Conservation (phyloP, 2,797 vertebrate species). For the Falco berigora region DNA sequence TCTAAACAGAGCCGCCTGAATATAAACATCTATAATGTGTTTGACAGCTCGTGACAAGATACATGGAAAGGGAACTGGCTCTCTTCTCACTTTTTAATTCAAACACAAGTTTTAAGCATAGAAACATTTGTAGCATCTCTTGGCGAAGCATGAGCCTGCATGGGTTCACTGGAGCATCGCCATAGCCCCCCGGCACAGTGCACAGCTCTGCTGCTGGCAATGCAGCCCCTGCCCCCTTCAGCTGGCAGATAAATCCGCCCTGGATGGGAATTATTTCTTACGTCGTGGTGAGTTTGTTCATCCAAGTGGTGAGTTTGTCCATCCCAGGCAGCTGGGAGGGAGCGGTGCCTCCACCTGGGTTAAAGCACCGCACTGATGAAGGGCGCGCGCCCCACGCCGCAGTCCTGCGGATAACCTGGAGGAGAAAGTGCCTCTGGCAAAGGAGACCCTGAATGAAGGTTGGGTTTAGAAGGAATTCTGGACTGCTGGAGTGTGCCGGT, state of each 20-base stretch:
- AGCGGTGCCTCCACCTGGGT: neutral
- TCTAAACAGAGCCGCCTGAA: neutral
- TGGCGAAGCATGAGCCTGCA: neutral
- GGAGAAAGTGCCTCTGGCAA: neutral
- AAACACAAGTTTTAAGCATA: neutral
- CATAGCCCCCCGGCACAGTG: rapidly evolving
- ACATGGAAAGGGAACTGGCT: neutral
- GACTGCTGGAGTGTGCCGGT: neutral
- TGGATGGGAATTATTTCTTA: neutral
- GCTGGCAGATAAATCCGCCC: neutral
- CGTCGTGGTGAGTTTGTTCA: neutral
- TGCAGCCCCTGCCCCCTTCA: neutral
- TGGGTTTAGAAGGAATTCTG: neutral
- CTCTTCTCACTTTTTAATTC: neutral
- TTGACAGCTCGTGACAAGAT: neutral
- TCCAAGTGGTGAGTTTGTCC: neutral
- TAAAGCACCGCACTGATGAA: neutral
- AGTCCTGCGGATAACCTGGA: neutral
- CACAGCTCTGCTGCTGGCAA: rapidly evolving
- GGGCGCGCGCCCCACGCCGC: no score
- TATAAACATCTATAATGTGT: neutral
- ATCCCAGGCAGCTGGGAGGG: rapidly evolving
- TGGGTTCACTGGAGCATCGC: rapidly evolving
- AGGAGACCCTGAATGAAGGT: neutral
- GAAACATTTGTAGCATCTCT: neutral